Evolutionary conservation across 2,888 invertebrate genomes (phyloP).

Genomic region (Panopea generosa): DNA sequence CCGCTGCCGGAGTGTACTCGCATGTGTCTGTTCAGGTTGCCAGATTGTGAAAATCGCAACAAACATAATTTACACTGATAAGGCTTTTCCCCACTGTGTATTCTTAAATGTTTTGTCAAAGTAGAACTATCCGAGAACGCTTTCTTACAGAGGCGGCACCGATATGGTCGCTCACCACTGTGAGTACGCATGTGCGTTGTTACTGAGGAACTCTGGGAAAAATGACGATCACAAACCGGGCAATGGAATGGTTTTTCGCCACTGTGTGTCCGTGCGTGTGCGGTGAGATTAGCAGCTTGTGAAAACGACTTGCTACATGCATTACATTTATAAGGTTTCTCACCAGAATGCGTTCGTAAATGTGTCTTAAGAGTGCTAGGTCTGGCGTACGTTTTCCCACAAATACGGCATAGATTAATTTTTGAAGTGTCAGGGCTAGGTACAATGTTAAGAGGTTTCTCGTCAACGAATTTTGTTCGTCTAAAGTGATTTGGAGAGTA

Average conservation of each 20-base stretch:
- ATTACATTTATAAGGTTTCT: constrained; percentile 91
- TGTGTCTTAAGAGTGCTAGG: constrained; percentile 99
- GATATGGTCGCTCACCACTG: constrained; percentile 99
- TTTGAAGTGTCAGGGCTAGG: constrained; percentile 65
- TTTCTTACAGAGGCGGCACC: constrained; percentile 98
- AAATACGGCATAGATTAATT: constrained; percentile 94
- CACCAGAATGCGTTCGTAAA: constrained; percentile 97
- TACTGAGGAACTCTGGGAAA: constrained; percentile 97
- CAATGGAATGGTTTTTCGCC: constrained; percentile 99
- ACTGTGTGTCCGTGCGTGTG: constrained; percentile 97
- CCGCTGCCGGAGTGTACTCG: constrained; percentile 91
- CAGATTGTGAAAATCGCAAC: constrained; percentile 98
- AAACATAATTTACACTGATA: constrained; percentile 98
- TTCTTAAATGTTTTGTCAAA: constrained; percentile 97
- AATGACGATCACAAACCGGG: constrained; percentile 97
- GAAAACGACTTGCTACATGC: constrained; percentile 97
- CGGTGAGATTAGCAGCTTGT: constrained; percentile 99
- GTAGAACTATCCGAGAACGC: constrained; percentile 99
- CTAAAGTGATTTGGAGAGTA: constrained; percentile 69
- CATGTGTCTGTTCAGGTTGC: constrained; percentile 99
- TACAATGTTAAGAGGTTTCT: constrained; percentile 55
- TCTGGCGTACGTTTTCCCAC: constrained; percentile 97
- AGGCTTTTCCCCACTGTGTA: constrained; percentile 93
- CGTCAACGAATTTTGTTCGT: constrained; percentile 71
- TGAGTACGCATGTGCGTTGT: constrained; percentile 99